These are phyloP conservation scores for Stenichneumon culpator DNA, from an alignment of 2,888 invertebrate species.

Conservation along the genomic window DNA sequence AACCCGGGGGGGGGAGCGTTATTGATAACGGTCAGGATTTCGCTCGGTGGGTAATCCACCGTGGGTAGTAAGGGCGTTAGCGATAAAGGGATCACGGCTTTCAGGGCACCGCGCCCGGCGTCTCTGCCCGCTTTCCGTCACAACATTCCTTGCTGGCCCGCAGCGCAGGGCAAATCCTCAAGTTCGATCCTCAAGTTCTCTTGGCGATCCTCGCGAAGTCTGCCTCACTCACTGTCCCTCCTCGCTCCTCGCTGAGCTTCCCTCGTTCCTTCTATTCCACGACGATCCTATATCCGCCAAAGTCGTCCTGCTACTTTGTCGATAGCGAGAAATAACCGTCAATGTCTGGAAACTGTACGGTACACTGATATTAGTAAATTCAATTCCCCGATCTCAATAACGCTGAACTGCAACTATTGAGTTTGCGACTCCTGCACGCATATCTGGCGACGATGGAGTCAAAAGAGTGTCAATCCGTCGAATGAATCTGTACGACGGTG, in stretches of 20 bases:
- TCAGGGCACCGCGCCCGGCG: conserved; percentile 73
- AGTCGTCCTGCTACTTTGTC: conserved; percentile 31
- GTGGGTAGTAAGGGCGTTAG: conserved; percentile 77
- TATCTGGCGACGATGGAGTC: not conserved
- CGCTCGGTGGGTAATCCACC: conserved; percentile 79
- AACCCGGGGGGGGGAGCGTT: conserved; percentile 73
- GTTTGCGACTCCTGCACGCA: not conserved
- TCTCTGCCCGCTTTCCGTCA: conserved; percentile 44
- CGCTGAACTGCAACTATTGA: not conserved
- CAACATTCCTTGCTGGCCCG: conserved; percentile 16
- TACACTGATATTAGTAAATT: conserved; percentile 21
- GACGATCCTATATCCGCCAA: not conserved
- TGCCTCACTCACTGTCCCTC: conserved; percentile 11
- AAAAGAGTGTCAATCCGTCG: not conserved
- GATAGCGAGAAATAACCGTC: conserved; percentile 45
- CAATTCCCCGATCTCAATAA: conserved; percentile 6
- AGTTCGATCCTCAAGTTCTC: conserved; percentile 63
- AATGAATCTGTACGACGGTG: not conserved
- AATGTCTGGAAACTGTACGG: conserved; percentile 36
- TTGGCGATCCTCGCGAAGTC: conserved; percentile 40
- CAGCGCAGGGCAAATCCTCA: conserved; percentile 61
- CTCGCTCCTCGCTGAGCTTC: conserved; percentile 19
- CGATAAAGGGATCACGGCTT: conserved; percentile 83
- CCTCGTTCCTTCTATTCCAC: conserved; percentile 21
- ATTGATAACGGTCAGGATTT: conserved; percentile 81